Evolutionary conservation across 2,797 vertebrate genomes (phyloP), one percentile per base, ranked within the genome.

Genomic region (Neosilurus hyrtlii): DNA sequence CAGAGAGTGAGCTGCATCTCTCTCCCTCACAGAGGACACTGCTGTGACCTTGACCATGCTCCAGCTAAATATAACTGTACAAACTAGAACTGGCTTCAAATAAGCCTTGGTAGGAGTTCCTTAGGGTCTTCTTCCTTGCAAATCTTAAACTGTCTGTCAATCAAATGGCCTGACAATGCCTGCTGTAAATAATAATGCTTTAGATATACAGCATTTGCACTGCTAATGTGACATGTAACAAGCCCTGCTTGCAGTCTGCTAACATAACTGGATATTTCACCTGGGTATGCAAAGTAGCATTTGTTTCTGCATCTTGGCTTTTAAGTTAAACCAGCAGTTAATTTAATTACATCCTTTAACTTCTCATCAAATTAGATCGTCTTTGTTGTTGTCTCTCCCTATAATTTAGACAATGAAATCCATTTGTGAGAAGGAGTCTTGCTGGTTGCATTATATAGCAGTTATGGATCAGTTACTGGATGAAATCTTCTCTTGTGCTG

Each of bases 151-250:
- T 52, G 74, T 73, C 83, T 75, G 18, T 83, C 82, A 81, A 43
- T 85, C 72, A 85, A 82, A 61, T 49, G 54, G 63, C 76, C 75
- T 71, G 75, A 86, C 70, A 61, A 35, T 68, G 74, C 16, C 20
- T 66, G 76, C 54, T 83, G 63, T 86, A 81, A 89, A 84, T 82
- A 82, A 86, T 84, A 83, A 87, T 66, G 80, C 71, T 66, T 49
- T 74, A 52, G 71, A 75, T 81, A 79, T 43, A 85, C 49, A 70
- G 43, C 83, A 82, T 90, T 88, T 88, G 83, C 86, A 70, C 56
- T 85, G 63, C 54, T 81, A 83, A 89, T 86, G 57, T 83, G 84
- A 89, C 84, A 87, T 43, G 78, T 71, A 85, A 66, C 85, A 86
- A 77, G 75, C 65, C 68, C 79, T 83, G 61, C 51, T 83, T 86